A percentile compares a stretch with the other conserved stretches of the same genome.
Evolutionary conservation across 2,888 invertebrate species (phyloP).

Genomic region (Anodontia alba): DNA sequence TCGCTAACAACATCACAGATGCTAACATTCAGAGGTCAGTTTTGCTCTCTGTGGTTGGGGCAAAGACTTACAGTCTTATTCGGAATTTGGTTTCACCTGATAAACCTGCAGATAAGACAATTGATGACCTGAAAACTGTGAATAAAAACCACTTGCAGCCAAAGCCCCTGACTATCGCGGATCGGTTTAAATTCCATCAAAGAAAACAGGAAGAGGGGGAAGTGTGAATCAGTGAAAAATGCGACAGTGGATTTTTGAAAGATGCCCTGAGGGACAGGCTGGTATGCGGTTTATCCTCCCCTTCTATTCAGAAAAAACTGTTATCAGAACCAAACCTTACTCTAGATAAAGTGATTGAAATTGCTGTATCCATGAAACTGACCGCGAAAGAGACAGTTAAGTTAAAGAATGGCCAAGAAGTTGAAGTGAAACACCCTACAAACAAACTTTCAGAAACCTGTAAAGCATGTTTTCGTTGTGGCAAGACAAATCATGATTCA

Average conservation of each 20-base stretch:
- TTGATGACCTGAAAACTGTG: constrained; percentile 21
- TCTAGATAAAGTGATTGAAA: constrained; percentile 25
- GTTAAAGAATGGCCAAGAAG: not conserved
- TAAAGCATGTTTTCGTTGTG: constrained; percentile 20
- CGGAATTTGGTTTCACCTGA: constrained; percentile 29
- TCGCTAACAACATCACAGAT: constrained; percentile 9
- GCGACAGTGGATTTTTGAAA: constrained; percentile 29
- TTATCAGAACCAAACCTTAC: constrained; percentile 33
- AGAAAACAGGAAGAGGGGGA: constrained; percentile 37
- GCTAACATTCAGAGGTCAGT: constrained; percentile 32
- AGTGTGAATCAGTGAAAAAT: constrained; percentile 15
- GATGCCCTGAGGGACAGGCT: constrained; percentile 40
- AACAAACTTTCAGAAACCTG: not conserved
- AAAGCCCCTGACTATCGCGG: constrained; percentile 40
- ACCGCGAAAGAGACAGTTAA: constrained; percentile 20
- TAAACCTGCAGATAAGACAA: constrained; percentile 39
- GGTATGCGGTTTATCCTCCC: constrained; percentile 37
- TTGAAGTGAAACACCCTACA: not conserved
- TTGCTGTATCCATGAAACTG: constrained; percentile 29
- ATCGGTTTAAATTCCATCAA: constrained; percentile 45
- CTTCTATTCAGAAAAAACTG: constrained; percentile 35
- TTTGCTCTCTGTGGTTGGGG: constrained; percentile 39
- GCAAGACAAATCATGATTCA: constrained; percentile 1
- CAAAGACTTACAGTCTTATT: constrained; percentile 19
- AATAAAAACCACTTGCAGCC: constrained; percentile 26